These are phyloP conservation scores for Rhadinocentrus ornatus DNA, from an alignment of 2,797 vertebrate species.

Conservation along the genomic window DNA sequence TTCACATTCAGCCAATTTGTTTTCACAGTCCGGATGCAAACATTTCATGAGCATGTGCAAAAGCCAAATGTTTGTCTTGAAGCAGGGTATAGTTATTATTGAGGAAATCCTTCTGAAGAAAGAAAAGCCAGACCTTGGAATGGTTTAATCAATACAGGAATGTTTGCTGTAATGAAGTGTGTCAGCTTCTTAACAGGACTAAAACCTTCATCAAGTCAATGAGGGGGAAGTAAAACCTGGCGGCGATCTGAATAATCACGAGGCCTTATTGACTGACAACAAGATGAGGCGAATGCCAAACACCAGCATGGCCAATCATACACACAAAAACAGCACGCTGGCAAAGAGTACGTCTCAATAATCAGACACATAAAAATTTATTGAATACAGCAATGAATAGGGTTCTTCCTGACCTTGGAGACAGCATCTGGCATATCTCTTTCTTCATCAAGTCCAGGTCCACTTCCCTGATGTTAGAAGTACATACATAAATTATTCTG, in stretches of 20 bases:
- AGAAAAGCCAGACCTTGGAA: conserved; percentile 86
- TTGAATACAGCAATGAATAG: background rate
- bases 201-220: conserved; percentile 87
- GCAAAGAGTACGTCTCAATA: conserved; percentile 10
- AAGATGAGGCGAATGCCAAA: conserved; percentile 61
- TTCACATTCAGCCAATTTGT: background rate
- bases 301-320: conserved; percentile 43
- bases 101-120: conserved; percentile 78
- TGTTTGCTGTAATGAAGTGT: conserved; percentile 92
- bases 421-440: background rate
- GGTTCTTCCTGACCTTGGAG: background rate
- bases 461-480: background rate
- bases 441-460: background rate
- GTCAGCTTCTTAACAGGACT: conserved; percentile 92
- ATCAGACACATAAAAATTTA: conserved; percentile 8
- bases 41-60: background rate
- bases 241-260: conserved; percentile 83
- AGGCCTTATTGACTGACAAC: conserved; percentile 74
- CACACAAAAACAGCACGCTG: conserved; percentile 17
- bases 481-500: background rate
- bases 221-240: conserved; percentile 77
- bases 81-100: conserved; percentile 66
- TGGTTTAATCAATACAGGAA: conserved; percentile 94
- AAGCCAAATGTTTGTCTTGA: conserved; percentile 25
- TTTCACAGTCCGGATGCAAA: background rate